Evolutionary conservation across 2,888 invertebrate genomes (phyloP).

Genomic region (Orthosia incerta): DNA sequence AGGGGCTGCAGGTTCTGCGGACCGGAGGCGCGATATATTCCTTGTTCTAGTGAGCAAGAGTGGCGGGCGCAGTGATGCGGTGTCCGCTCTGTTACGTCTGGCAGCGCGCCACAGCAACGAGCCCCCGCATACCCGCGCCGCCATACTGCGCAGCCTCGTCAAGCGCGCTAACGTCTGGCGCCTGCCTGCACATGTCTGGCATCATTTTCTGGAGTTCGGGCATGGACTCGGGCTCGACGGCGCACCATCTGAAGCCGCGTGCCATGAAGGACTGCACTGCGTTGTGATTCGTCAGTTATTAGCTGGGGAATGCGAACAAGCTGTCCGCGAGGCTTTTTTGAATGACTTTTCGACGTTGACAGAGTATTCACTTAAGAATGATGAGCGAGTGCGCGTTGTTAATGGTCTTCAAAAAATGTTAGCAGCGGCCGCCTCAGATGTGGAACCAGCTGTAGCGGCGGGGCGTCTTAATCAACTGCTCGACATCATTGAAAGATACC

Average conservation of each 20-base stretch:
- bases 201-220: conserved; percentile 73
- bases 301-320: conserved; percentile 54
- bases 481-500: conserved; percentile 70
- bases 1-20: conserved; percentile 70
- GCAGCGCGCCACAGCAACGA: conserved; percentile 77
- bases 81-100: conserved; percentile 74
- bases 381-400: conserved; percentile 70
- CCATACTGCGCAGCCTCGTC: conserved; percentile 80
- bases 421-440: conserved; percentile 59
- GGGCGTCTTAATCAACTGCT: conserved; percentile 67
- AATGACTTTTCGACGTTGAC: conserved; percentile 73
- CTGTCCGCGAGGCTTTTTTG: conserved; percentile 70
- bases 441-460: conserved; percentile 48
- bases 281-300: conserved; percentile 77
- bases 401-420: conserved; percentile 67
- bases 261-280: conserved; percentile 80
- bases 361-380: conserved; percentile 72
- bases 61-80: conserved; percentile 73
- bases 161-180: conserved; percentile 81
- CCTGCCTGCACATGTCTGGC: conserved; percentile 75
- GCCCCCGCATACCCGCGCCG: conserved; percentile 76
- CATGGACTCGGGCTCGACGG: conserved; percentile 81
- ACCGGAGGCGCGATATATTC: conserved; percentile 80
- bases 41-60: conserved; percentile 83
- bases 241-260: conserved; percentile 69